Conservation (phyloP, 2,888 invertebrate species). For the Scelioninae gen. 1 region DNA sequence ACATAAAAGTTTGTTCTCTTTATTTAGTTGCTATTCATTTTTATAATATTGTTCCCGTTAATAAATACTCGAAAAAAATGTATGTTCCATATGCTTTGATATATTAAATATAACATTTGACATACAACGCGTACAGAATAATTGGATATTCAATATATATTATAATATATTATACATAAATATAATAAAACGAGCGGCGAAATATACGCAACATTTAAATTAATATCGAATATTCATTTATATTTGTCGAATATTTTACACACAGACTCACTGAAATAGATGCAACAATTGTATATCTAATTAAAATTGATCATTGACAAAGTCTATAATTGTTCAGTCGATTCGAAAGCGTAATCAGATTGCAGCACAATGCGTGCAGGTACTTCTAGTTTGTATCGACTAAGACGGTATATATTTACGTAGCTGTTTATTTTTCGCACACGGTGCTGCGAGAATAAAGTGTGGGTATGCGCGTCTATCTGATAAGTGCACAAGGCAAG, state of each 20-base stretch:
- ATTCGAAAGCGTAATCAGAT: slow-evolving; percentile 70
- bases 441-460: slow-evolving; percentile 70
- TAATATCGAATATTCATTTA: neutral
- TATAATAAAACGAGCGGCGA: neutral
- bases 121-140: too few species aligned
- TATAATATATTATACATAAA: too few species aligned
- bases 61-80: too few species aligned
- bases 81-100: too few species aligned
- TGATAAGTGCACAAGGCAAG: slow-evolving; percentile 76
- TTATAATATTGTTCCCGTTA: too few species aligned
- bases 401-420: slow-evolving; percentile 42
- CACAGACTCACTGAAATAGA: neutral
- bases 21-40: too few species aligned
- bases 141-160: slow-evolving; percentile 1
- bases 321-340: slow-evolving; percentile 28
- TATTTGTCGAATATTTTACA: neutral
- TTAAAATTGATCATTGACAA: slow-evolving; percentile 40
- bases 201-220: slow-evolving; percentile 1
- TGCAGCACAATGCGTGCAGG: slow-evolving; percentile 47
- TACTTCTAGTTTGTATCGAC: slow-evolving; percentile 41
- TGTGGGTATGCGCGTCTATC: slow-evolving; percentile 69
- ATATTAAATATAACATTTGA: too few species aligned
- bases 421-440: slow-evolving; percentile 69
- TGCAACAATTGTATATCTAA: slow-evolving; percentile 5
- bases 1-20: too few species aligned